Conservation (phyloP, 2,888 invertebrate genomes). For the Eristalis tenax region DNA sequence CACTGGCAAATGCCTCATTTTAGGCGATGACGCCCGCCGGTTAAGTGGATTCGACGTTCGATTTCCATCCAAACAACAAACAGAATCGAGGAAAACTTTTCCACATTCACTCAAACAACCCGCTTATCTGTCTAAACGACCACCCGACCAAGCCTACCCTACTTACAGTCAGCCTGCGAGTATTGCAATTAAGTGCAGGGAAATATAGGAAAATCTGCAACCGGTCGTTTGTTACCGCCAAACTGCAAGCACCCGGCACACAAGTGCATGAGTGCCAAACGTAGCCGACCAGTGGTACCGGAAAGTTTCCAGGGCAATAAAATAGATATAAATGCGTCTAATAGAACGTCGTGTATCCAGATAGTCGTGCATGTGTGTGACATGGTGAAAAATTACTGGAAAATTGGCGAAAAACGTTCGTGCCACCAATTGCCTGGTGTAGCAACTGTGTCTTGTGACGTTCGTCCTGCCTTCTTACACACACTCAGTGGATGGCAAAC, state of each 20-base stretch:
- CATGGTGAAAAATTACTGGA: constrained; percentile 49
- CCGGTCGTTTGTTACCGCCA: constrained; percentile 32
- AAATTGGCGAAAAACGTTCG: constrained; percentile 62
- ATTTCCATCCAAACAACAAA: constrained; percentile 4
- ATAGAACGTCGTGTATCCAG: constrained; percentile 45
- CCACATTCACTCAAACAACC: constrained; percentile 18
- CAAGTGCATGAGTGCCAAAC: neutral
- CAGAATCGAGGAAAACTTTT: constrained; percentile 43
- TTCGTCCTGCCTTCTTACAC: constrained; percentile 20
- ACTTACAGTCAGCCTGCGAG: constrained; percentile 24
- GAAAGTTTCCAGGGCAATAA: constrained; percentile 69
- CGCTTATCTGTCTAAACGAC: constrained; percentile 36
- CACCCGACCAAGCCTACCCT: constrained; percentile 36
- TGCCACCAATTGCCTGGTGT: constrained; percentile 66
- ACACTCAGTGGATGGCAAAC: constrained; percentile 43
- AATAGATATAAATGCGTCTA: constrained; percentile 72
- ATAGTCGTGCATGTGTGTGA: constrained; percentile 52
- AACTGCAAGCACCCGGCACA: neutral
- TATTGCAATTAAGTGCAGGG: constrained; percentile 62
- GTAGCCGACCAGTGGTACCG: constrained; percentile 8
- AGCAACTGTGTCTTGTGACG: constrained; percentile 41
- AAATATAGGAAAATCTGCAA: constrained; percentile 43
- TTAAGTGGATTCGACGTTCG: neutral
- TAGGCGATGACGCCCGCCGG: neutral
- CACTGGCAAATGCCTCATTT: neutral